Evolutionary conservation across 2,888 invertebrate genomes (phyloP).

Genomic region (Druceiella hillmani): DNA sequence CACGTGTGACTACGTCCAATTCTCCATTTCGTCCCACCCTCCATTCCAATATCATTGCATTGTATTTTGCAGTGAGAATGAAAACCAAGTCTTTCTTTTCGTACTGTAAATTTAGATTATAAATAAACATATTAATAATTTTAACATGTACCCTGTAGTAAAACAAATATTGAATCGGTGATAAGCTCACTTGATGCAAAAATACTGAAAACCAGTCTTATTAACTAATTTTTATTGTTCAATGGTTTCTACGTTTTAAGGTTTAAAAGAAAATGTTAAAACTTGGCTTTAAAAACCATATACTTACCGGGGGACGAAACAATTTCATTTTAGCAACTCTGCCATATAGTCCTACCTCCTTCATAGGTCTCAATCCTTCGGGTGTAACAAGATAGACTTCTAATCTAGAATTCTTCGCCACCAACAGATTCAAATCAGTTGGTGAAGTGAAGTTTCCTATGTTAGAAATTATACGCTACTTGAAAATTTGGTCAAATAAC

Average conservation of each 20-base stretch:
- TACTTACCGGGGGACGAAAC: slow-evolving; percentile 79
- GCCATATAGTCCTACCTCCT: slow-evolving; percentile 93
- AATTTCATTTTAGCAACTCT: slow-evolving; percentile 92
- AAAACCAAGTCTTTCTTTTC: slow-evolving; percentile 91
- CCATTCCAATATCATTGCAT: slow-evolving; percentile 97
- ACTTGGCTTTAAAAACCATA: slow-evolving; percentile 5
- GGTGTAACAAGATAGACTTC: slow-evolving; percentile 96
- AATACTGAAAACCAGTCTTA: too few relatives aligned
- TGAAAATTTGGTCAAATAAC: slow-evolving; percentile 31
- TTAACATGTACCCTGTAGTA: too few relatives aligned
- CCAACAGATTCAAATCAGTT: slow-evolving; percentile 88
- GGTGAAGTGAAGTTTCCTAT: slow-evolving; percentile 97
- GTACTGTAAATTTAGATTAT: slow-evolving; percentile 58
- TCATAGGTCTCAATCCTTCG: slow-evolving; percentile 89
- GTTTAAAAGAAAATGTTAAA: too few relatives aligned
- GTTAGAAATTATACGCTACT: too few relatives aligned
- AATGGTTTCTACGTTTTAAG: too few relatives aligned
- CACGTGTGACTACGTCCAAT: slow-evolving; percentile 90
- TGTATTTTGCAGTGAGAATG: slow-evolving; percentile 88
- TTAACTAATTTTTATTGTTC: too few relatives aligned
- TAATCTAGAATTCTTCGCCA: slow-evolving; percentile 90
- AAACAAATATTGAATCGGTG: too few relatives aligned
- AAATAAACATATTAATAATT: too few relatives aligned
- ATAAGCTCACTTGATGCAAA: too few relatives aligned
- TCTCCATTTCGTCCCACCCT: slow-evolving; percentile 65